Base-by-base conservation (phyloP, 2,888 invertebrate genomes). In the Tetranychus piercei region DNA sequence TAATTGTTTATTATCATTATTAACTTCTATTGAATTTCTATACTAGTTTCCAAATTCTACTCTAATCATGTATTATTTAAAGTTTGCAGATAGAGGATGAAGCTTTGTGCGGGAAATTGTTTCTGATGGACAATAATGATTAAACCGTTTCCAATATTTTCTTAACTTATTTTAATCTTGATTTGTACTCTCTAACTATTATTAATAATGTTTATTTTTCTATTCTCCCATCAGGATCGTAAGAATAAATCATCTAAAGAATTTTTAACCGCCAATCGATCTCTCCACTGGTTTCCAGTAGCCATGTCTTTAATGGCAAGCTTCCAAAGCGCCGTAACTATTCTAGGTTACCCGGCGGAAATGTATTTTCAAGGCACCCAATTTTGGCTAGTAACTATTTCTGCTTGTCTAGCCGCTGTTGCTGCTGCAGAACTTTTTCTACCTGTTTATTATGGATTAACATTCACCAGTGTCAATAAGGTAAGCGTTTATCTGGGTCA, bases 161-260 rank as follows among this genome's bases (percentile, higher is more conserved):
- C 15, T 55, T 55, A n/a, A n/a, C n/a, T n/a, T n/a, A n/a, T n/a
- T n/a, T n/a, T n/a, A 55, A 34, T 34, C 34, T 34, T 55, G 2
- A 11, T 69, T 11, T 69, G n/a, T 55, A 11, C 6, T 55, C 55
- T 55, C 6, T 55, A 34, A 34, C 23, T n/a, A 22, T 43, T 67
- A 67, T 8, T 67, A 67, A 18, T 67, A 18, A n/a, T 18, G 15
- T 65, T 65, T 18, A 65, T 65, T 65, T 34, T 34, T 34, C 34
- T 34, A 34, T 34, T 66, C 11, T 66, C 1, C 66, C 66, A 23
- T 6, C n/a, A 76, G 76, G 76, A 77, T 65, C 78, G 83, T 79
- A 85, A 83, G 78, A 83, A 85, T 81, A 88, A 78, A 82, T 89
- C 82, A 6, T 82, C 81, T 34, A 80, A 80, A 70, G 82, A 83